phyloP scores from a whole-genome alignment of 2,797 vertebrate species.

The Leptoclinus maculatus region DNA sequence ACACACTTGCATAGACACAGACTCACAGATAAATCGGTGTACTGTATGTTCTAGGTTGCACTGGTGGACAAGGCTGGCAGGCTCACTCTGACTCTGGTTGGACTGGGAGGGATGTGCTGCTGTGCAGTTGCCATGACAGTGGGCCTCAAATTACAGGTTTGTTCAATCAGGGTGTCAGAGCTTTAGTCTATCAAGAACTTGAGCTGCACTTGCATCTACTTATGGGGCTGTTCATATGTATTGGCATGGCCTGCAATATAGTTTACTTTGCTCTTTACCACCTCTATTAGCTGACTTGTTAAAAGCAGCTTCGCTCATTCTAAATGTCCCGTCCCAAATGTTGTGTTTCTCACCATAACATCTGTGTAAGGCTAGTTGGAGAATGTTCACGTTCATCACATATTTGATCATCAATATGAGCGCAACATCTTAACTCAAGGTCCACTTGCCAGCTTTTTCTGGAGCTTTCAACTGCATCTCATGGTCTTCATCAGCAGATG shows the following conservation, averaged over 20 bases:
- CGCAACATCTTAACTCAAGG: no score
- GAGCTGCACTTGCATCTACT: neutral
- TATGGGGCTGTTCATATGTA: no score
- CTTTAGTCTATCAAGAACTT: neutral
- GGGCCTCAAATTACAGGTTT: conserved; percentile 91
- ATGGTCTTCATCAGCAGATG: neutral
- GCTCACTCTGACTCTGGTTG: conserved; percentile 88
- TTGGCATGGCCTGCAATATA: neutral
- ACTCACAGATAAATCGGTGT: neutral
- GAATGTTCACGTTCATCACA: neutral
- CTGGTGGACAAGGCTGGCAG: conserved; percentile 94
- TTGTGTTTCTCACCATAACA: neutral
- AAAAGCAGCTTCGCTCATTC: neutral
- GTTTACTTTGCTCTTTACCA: neutral
- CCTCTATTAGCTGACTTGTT: neutral
- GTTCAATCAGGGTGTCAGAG: conserved; percentile 19
- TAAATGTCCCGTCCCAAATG: neutral
- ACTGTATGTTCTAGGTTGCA: conserved; percentile 84
- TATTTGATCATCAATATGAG: neutral
- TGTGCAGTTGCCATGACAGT: conserved; percentile 91
- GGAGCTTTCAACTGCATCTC: neutral
- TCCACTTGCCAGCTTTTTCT: no score
- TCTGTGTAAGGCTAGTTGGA: neutral
- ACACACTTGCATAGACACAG: neutral
- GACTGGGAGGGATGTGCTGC: conserved; percentile 91